phyloP scores from a whole-genome alignment of 2,888 invertebrate genomes.

The Eristalinus sepulchralis region DNA sequence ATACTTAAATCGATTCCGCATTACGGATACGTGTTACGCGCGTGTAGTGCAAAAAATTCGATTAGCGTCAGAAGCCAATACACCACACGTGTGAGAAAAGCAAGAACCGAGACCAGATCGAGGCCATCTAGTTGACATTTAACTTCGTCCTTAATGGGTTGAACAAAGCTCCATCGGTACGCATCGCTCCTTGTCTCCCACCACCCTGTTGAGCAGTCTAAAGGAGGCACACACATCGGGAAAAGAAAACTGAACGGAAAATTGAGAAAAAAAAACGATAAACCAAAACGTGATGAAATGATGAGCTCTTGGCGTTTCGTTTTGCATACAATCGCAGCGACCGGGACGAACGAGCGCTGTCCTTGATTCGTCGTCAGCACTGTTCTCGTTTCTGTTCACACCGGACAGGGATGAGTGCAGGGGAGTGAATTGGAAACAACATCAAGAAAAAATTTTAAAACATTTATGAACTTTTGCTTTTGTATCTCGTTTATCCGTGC shows the following conservation, averaged over 20 bases:
- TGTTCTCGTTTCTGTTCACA: constrained; percentile 3
- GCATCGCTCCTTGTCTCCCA: constrained; percentile 29
- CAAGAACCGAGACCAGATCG: background rate
- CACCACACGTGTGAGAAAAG: constrained; percentile 17
- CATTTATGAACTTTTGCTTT: background rate
- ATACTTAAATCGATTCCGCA: background rate
- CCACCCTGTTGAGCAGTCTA: background rate
- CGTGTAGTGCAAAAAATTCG: background rate
- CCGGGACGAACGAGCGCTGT: constrained; percentile 16
- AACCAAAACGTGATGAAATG: too few relatives aligned
- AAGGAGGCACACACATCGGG: background rate
- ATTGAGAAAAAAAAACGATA: background rate
- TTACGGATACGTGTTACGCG: background rate
- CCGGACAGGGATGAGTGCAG: background rate
- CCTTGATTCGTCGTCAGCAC: constrained; percentile 15
- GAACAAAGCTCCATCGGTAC: constrained; percentile 46
- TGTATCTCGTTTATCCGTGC: background rate
- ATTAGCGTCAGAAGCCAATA: too few relatives aligned
- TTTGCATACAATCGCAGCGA: constrained; percentile 50
- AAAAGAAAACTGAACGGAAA: background rate
- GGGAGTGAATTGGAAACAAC: background rate
- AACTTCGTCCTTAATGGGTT: constrained; percentile 43
- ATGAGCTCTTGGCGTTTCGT: constrained; percentile 47
- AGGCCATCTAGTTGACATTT: constrained; percentile 8
- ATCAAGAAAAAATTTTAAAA: background rate